Base-by-base conservation (phyloP, 1,140 invertebrate species). In the Bicyclus anynana region DNA sequence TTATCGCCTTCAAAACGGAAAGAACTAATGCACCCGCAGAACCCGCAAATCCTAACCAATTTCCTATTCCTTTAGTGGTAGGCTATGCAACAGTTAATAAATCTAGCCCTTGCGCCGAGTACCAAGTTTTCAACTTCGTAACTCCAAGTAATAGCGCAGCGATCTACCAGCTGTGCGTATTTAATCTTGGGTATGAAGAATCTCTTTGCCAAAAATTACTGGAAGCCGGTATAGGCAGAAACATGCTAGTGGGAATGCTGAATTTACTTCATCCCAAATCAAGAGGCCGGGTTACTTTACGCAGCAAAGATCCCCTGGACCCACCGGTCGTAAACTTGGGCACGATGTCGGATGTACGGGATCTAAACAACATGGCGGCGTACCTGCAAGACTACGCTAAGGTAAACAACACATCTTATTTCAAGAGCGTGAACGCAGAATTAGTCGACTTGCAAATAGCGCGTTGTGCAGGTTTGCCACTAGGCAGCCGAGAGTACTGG, bases 361-460 rank as follows among this genome's bases (percentile, higher is more conserved):
- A 91, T 94, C 18, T 53, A 12, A 18, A 88, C 91, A 65, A 89
- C 5, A 46, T 37, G 12, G 49, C 27, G 0, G 40, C 21, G 0
- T 58, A 33, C 21, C 17, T 68, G 4, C 2, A 37, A 33, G 60
- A 72, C 29, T 66, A 44, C 12, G 16, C 60, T 0, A 16, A 21
- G 26, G 53, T 67, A 4, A 29, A n/a, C 6, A 14, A 71, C 0
- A 51, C 62, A 0, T 47, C 12, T 14, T 40, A 17, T 20, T 68
- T 72, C 26, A 50, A 42, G 21, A 23, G 47, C 1, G 46, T 63
- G 3, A 29, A 46, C 1, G 56, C 52, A 9, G 38, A 60, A 20
- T 7, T 59, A 0, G n/a, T 61, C 3, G 9, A 60, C 17, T 21
- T 64, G 7, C 9, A 62, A 12, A 17, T 74, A 0, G 35, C 51